A percentile compares a stretch with the other conserved stretches of the same genome.
Evolutionary conservation across 2,113 vertebrate species (phyloP).

Genomic region (Salvator merianae): DNA sequence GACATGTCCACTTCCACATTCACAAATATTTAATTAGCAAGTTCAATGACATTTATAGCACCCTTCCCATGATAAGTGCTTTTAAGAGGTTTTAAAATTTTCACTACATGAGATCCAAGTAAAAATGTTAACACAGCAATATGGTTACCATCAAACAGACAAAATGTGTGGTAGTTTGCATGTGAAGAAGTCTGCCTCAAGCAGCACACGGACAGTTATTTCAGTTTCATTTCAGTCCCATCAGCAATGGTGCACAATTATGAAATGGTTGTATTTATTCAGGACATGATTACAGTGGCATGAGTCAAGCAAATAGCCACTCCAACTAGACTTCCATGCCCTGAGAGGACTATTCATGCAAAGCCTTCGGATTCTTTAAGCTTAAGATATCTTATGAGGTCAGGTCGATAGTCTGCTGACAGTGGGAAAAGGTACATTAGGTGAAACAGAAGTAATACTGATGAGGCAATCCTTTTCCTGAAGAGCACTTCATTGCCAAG

Average conservation of each 20-base stretch:
- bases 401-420: background rate
- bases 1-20: background rate
- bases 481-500: background rate
- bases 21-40: background rate
- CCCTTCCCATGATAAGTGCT: no score
- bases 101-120: background rate
- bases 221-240: background rate
- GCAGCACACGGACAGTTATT: background rate
- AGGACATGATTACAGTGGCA: background rate
- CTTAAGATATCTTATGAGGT: background rate
- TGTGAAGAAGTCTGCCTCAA: background rate
- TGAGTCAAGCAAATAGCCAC: background rate
- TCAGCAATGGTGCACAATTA: background rate
- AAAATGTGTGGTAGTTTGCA: no score
- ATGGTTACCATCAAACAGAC: background rate
- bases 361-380: background rate
- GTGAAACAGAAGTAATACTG: background rate
- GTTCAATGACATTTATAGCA: background rate
- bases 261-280: background rate
- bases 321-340: background rate
- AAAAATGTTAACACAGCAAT: background rate
- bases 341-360: background rate
- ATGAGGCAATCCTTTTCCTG: background rate
- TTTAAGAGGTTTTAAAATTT: background rate
- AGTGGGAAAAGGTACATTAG: background rate